A percentile compares a stretch with the other conserved stretches of the same genome.
Conservation (phyloP, 2,113 vertebrate genomes). For the Entelurus aequoreus region DNA sequence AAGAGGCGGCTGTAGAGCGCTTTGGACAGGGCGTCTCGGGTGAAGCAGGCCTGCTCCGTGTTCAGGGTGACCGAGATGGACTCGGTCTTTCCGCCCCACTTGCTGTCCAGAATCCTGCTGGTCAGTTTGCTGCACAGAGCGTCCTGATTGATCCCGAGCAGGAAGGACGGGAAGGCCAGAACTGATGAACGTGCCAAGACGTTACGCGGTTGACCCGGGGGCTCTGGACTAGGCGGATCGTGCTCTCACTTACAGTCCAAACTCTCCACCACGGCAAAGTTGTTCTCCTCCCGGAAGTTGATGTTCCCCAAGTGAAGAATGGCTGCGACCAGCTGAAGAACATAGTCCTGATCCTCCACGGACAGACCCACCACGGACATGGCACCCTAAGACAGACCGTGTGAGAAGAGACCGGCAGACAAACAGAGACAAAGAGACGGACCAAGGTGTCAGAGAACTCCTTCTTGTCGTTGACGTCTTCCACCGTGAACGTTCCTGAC, state of each 20-base stretch:
- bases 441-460: slow-evolving; percentile 79
- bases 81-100: slow-evolving; percentile 78
- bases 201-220: background rate
- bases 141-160: slow-evolving; percentile 74
- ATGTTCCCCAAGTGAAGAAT: slow-evolving; percentile 82
- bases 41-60: slow-evolving; percentile 76
- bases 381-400: slow-evolving; percentile 57
- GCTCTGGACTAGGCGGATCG: no score
- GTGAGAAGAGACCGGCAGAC: background rate
- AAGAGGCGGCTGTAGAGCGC: slow-evolving; percentile 77
- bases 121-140: slow-evolving; percentile 75
- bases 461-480: slow-evolving; percentile 74
- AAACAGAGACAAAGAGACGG: slow-evolving; percentile 37
- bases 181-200: slow-evolving; percentile 48
- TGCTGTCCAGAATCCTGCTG: slow-evolving; percentile 79
- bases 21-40: slow-evolving; percentile 77
- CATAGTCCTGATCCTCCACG: slow-evolving; percentile 67
- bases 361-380: slow-evolving; percentile 77
- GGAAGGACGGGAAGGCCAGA: slow-evolving; percentile 75
- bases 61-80: slow-evolving; percentile 77
- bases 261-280: slow-evolving; percentile 78
- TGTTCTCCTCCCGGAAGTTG: slow-evolving; percentile 75
- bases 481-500: slow-evolving; percentile 75
- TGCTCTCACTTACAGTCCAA: slow-evolving; percentile 70
- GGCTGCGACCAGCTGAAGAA: slow-evolving; percentile 76